phyloP scores from a whole-genome alignment of 2,113 vertebrate genomes.

The Etia nguti region DNA sequence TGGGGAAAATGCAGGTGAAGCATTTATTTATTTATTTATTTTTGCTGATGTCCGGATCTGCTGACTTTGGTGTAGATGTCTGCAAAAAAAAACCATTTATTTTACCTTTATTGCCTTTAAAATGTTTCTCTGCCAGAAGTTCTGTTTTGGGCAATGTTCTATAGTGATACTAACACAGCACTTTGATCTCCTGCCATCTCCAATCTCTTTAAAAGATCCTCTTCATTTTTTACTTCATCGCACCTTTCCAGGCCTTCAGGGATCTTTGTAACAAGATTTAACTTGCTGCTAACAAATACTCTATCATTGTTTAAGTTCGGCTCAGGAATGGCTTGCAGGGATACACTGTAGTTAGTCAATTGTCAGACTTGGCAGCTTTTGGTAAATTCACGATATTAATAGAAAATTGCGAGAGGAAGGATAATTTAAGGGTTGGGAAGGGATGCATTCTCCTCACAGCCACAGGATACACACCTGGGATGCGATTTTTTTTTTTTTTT shows the following conservation, averaged over 20 bases:
- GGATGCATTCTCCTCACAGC: constrained; percentile 7
- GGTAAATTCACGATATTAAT: constrained; percentile 9
- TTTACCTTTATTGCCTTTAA: background rate
- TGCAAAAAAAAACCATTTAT: background rate
- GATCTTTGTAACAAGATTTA: constrained; percentile 22
- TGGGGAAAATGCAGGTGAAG: background rate
- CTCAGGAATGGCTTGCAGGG: constrained; percentile 21
- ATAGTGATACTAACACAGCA: constrained; percentile 19
- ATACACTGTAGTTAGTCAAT: background rate
- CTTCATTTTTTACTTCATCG: background rate
- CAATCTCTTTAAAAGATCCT: constrained; percentile 6
- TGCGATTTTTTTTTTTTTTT: background rate
- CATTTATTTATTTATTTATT: background rate
- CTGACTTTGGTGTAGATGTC: background rate
- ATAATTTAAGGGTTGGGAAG: constrained; percentile 25
- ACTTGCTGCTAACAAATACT: constrained; percentile 39
- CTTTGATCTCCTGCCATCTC: constrained; percentile 18
- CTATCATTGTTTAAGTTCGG: constrained; percentile 2
- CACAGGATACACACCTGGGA: constrained; percentile 42
- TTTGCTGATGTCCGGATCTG: background rate
- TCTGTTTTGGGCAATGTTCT: background rate
- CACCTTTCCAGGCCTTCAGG: constrained; percentile 13
- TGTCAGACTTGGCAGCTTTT: constrained; percentile 5
- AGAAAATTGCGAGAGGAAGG: background rate
- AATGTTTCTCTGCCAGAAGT: background rate